Conservation (phyloP, 2,888 invertebrate species). For the Sicus ferrugineus region DNA sequence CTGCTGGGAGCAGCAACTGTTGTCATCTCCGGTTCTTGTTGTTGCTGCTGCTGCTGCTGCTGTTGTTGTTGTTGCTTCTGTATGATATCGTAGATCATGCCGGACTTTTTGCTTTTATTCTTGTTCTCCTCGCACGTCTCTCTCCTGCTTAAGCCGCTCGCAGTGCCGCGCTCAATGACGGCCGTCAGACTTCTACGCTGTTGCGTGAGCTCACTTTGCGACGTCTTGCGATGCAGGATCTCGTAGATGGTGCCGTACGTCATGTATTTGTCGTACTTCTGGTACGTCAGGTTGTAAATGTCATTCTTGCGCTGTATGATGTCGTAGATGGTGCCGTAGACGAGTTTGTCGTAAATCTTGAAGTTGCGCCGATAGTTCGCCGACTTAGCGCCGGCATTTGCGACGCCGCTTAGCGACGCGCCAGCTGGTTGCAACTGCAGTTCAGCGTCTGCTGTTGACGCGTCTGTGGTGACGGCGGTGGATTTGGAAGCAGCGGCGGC, state of each 20-base stretch:
- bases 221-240: constrained; percentile 62
- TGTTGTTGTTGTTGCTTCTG: constrained; percentile 56
- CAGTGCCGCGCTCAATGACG: constrained; percentile 51
- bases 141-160: constrained; percentile 28
- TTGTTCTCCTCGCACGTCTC: constrained; percentile 35
- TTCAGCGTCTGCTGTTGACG: constrained; percentile 30
- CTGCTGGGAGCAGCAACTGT: background rate
- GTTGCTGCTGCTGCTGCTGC: constrained; percentile 26
- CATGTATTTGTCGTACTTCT: constrained; percentile 65
- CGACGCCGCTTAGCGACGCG: background rate
- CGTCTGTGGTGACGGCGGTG: background rate
- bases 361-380: constrained; percentile 58
- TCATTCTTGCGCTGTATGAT: constrained; percentile 64
- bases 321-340: constrained; percentile 65
- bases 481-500: constrained; percentile 20
- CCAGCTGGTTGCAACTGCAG: constrained; percentile 10
- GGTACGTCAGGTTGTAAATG: constrained; percentile 61
- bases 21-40: background rate
- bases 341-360: constrained; percentile 63
- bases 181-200: constrained; percentile 61
- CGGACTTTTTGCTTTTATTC: constrained; percentile 50
- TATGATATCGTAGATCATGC: constrained; percentile 64
- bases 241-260: constrained; percentile 65
- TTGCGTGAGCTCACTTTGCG: constrained; percentile 50
- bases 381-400: constrained; percentile 37